These are phyloP conservation scores for Dynastes grantii DNA, from an alignment of 2,888 invertebrate genomes.

Conservation along the genomic window DNA sequence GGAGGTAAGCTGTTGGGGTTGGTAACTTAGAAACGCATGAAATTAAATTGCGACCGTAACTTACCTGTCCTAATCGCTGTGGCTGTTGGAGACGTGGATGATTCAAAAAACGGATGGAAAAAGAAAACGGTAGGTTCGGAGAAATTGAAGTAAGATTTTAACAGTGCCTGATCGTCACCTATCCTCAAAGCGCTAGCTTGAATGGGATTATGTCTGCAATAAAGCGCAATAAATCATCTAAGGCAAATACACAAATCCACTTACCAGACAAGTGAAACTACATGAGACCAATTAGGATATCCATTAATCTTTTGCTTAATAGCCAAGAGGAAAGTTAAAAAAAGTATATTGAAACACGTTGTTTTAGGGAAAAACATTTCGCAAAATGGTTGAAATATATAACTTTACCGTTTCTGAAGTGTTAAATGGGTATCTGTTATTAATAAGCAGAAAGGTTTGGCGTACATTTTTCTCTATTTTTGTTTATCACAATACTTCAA, in stretches of 20 bases:
- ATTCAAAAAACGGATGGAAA: conserved; percentile 79
- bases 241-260: not conserved
- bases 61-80: conserved; percentile 59
- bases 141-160: conserved; percentile 75
- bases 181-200: conserved; percentile 57
- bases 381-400: no score
- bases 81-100: conserved; percentile 73
- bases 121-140: conserved; percentile 74
- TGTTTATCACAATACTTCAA: no score
- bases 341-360: no score
- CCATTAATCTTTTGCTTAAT: no score
- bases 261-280: no score
- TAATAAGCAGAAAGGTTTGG: no score
- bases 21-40: not conserved
- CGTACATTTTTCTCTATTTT: no score
- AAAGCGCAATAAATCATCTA: not conserved
- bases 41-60: not conserved
- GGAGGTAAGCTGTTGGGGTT: conserved; percentile 71
- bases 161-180: conserved; percentile 73
- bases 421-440: no score
- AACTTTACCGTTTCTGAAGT: no score
- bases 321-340: no score
- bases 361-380: no score
- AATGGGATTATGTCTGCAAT: conserved; percentile 73
- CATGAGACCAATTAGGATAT: no score